Evolutionary conservation across 64 coral and sea anemone species (phyloP), one percentile per base, ranked within the genome.

Genomic region (Montipora efflorescens): DNA sequence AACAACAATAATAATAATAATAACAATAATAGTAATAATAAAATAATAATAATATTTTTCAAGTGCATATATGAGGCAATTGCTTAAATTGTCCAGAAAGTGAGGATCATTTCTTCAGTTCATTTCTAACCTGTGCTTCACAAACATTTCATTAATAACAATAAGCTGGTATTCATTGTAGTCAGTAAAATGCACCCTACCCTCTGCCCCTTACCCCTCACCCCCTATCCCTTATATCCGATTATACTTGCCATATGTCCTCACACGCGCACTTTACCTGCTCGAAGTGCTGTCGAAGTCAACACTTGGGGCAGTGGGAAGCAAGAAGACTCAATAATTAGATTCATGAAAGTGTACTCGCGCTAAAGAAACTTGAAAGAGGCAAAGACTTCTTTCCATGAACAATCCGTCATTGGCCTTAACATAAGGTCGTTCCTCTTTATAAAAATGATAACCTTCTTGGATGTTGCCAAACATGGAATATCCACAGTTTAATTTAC

Each of bases 361-460:
- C 87, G 74, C 72, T 23, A 90, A 75, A 90, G 52, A 76, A 25
- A 76, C 71, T 89, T 90, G 87, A 78, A 77, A 77, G 7, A 21
- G 47, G 12, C 71, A 78, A 8, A 90, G 71, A 22, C 74, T 47
- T 22, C 87, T 48, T 48, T 90, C 72, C n/a, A 90, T 55, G 75
- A 90, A 90, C 58, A 18, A 12, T 61, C 45, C 87, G 44, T 76
- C 74, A 44, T 19, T 75, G 8, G 87, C 73, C 72, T 90, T 18
- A 14, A 90, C 87, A 58, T 58, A 90, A 73, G 87, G 87, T 43
- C 71, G 46, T 20, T 48, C 44, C 25, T 55, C 47, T 57, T 57
- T 57, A 75, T 89, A 79, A 36, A 89, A 78, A 3, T 44, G 19
- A 52, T 78, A 89, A 52, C 74, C 87, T 8, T 77, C 55, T 15